Evolutionary conservation across 1,140 invertebrate genomes (phyloP).

Genomic region (Drosophila malerkotliana): DNA sequence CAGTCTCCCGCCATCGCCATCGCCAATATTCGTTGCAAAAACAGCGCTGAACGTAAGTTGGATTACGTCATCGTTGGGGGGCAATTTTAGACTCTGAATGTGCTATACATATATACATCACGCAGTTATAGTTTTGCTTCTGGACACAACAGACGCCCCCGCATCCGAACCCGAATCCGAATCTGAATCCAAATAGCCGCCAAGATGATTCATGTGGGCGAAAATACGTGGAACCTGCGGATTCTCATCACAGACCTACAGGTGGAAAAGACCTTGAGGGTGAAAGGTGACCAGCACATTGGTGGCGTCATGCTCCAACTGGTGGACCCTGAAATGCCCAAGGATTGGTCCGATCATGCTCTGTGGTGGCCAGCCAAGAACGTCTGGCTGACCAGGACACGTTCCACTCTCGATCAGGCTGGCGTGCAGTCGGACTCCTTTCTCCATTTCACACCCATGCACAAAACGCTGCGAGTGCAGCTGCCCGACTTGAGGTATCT

Average conservation of each 20-base stretch:
- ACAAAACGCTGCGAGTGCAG: constrained; percentile 95
- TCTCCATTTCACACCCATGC: constrained; percentile 99
- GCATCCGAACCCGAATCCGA: constrained; percentile 11
- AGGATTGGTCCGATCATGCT: constrained; percentile 99
- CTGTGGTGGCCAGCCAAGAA: constrained; percentile 99
- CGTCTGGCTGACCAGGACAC: constrained; percentile 96
- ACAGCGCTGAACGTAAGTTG: constrained; percentile 58
- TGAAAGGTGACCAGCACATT: constrained; percentile 99
- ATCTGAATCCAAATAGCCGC: background rate
- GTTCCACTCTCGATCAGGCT: constrained; percentile 98
- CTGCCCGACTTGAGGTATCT: constrained; percentile 97
- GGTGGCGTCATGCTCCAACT: constrained; percentile 99
- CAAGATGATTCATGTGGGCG: constrained; percentile 88
- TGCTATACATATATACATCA: constrained; percentile 26
- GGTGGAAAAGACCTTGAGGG: constrained; percentile 94
- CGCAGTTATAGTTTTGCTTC: constrained; percentile 41
- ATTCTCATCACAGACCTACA: constrained; percentile 98
- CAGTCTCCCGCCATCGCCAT: background rate
- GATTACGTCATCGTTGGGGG: constrained; percentile 73
- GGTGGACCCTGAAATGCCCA: constrained; percentile 97
- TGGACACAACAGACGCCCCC: constrained; percentile 25
- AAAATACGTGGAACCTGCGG: constrained; percentile 98
- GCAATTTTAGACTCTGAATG: constrained; percentile 56
- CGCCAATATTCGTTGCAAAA: constrained; percentile 54
- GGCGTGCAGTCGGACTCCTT: constrained; percentile 98